Conservation (phyloP, 2,888 invertebrate species). For the Clostera curtula region DNA sequence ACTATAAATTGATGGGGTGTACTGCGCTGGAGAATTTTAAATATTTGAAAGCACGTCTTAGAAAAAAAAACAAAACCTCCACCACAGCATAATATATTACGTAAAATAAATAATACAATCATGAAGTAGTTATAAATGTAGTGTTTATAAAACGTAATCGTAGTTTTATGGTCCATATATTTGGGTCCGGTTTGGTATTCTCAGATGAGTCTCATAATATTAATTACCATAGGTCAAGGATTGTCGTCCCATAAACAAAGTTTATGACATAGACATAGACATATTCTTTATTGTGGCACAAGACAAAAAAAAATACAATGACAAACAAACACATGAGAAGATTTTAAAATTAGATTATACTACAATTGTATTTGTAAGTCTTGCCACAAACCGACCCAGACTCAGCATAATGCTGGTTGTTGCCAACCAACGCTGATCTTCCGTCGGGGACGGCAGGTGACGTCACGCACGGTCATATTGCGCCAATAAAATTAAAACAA, state of each 20-base stretch:
- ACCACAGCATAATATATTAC: conserved; percentile 68
- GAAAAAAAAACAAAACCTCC: conserved; percentile 66
- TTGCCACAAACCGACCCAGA: no score
- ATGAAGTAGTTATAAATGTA: conserved; percentile 72
- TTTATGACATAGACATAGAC: no score
- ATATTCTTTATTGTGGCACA: no score
- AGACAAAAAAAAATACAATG: no score
- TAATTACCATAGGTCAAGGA: conserved; percentile 42
- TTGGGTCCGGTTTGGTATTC: conserved; percentile 33
- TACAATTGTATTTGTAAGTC: no score
- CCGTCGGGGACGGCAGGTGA: no score
- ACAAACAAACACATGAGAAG: no score
- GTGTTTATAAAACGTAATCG: conserved; percentile 73
- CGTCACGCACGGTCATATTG: no score
- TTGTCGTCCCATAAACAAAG: conserved; percentile 27
- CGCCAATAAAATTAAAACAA: no score
- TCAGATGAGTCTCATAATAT: conserved; percentile 31
- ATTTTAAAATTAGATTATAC: no score
- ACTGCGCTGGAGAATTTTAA: conserved; percentile 70
- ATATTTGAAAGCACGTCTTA: conserved; percentile 71
- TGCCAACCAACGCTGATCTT: no score
- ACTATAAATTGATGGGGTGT: conserved; percentile 72
- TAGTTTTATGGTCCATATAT: conserved; percentile 67
- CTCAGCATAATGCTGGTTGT: no score
- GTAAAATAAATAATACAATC: conserved; percentile 74